phyloP scores from a whole-genome alignment of 2,113 vertebrate species.

The Gadus chalcogrammus region DNA sequence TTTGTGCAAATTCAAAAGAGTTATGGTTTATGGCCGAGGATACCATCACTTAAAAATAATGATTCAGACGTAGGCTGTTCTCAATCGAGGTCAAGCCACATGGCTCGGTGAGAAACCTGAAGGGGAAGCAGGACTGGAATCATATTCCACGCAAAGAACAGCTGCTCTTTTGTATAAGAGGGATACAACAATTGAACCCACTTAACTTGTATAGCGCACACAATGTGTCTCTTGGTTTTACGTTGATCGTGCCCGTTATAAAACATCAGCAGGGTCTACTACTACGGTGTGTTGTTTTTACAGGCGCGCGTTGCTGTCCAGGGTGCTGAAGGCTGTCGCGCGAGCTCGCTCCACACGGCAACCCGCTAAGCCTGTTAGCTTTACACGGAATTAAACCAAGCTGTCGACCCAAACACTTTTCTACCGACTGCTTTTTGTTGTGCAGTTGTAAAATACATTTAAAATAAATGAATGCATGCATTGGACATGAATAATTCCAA shows the following conservation, averaged over 20 bases:
- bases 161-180: no score
- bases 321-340: conserved; percentile 48
- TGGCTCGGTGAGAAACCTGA: no score
- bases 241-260: not conserved
- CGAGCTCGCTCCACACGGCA: not conserved
- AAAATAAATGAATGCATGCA: no score
- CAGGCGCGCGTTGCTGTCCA: conserved; percentile 47
- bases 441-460: no score
- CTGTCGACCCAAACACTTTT: not conserved
- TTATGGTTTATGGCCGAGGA: not conserved
- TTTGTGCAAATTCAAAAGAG: not conserved
- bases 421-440: not conserved
- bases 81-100: no score
- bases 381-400: not conserved
- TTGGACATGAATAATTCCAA: no score
- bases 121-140: no score
- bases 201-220: no score
- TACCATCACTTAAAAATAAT: no score
- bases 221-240: no score
- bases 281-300: not conserved
- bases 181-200: not conserved
- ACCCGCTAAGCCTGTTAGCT: not conserved
- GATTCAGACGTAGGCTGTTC: no score
- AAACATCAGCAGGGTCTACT: not conserved
- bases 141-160: no score